Base-by-base conservation (phyloP, 2,797 vertebrate genomes). In the Calcarius lapponicus region DNA sequence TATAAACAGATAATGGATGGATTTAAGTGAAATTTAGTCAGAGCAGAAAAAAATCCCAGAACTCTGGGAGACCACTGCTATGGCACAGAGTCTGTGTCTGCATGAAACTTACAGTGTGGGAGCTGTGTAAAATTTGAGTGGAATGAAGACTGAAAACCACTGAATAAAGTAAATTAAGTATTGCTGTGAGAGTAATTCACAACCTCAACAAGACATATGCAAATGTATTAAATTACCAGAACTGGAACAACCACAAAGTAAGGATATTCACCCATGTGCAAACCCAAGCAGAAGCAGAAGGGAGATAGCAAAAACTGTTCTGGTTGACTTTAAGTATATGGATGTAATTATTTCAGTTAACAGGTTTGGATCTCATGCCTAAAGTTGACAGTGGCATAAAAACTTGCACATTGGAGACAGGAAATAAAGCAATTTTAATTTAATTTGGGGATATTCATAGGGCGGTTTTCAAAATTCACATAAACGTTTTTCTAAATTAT, bases 201-300 rank as follows among this genome's bases (percentile, higher is more conserved):
- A 88, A 57, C 80, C 71, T 94, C 92, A 90, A 90, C 53, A 79
- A 90, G 96, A 90, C 76, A 53, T 86, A 74, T 61, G 70, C 80
- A 96, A 97, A 93, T 80, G 10, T 93, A 92, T 97, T 90, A 58
- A 93, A 93, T 96, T 94, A 88, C 82, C 40, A 86, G 54, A 90
- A 94, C 5, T 85, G 70, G 70, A 92, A 83, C 34, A 92, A 86
- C 65, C 73, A 69, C 82, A 90, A 76, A 86, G 40, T 90, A 82
- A 60, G 83, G 64, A 25, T 70, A 81, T 71, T 90, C 40, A 69
- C 29, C 36, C 64, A 10, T 78, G 57, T 74, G 56, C 67, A 94
- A 92, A 79, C 65, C 34, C 56, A 95, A 86, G 88, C 38, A 86
- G 71, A 64, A 88, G 51, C 48, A 85, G 72, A 88, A 88, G 40